Base-by-base conservation (phyloP, 2,113 vertebrate genomes). In the Hyaena hyaena region DNA sequence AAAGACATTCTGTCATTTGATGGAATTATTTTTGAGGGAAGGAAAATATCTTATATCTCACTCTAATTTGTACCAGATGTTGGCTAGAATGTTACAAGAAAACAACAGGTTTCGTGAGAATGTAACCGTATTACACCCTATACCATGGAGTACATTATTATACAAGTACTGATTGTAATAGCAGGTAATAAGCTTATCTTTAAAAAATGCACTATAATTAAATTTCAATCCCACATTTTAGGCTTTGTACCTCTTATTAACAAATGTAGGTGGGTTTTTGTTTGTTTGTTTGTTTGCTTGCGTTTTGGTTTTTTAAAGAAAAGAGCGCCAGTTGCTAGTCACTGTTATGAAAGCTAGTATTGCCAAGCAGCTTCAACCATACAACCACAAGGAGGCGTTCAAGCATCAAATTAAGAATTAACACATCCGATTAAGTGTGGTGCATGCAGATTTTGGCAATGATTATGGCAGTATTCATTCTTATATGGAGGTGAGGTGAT, bases 331-430 rank as follows among this genome's bases (percentile, higher is more conserved):
- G 19, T 50, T 4, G 2, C 58, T 24, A 8, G 17, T 73, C 33
- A 7, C 28, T 28, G 4, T 61, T 61, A 0, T 35, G 45, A 55
- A 92, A 88, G 90, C 26, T 11, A 68, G 15, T 61, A 10, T 88
- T 69, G 45, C 53, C 43, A 9, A 73, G n/a, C 63, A 66, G 5
- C 14, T 85, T 86, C 73, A 71, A 19, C 17, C 16, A 21, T 73
- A 4, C 2, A 77, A 88, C 98, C 99, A 98, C 99, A 90, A 97
- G 98, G 99, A 97, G 99, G 99, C 96, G 98, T 99, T 98, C 98
- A 92, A 98, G 98, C 74, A 98, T 97, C 98, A 71, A 91, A 88
- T 73, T 98, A 98, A 85, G 96, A 98, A 97, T 96, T 85, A 31
- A 58, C 73, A 1, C 9, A 2, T 28, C 33, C 0, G 33, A 69